Conservation (phyloP, 1,140 invertebrate genomes). For the Formica selysi region DNA sequence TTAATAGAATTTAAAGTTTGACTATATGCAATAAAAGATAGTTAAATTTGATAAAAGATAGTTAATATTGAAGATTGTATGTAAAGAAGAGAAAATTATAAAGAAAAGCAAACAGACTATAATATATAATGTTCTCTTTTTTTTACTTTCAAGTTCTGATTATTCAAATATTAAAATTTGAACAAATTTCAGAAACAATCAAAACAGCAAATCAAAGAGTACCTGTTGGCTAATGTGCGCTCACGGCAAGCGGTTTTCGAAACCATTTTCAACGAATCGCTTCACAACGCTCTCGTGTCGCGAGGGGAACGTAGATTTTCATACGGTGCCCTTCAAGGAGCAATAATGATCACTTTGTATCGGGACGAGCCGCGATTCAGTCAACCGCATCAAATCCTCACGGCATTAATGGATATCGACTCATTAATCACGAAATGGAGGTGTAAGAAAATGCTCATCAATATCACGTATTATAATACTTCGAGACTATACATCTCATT, state of each 20-base stretch:
- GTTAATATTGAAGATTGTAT: background rate
- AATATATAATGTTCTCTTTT: background rate
- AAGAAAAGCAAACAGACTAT: background rate
- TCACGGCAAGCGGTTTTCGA: slow-evolving; percentile 94
- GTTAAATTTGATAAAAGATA: background rate
- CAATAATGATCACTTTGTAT: slow-evolving; percentile 99
- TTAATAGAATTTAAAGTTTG: background rate
- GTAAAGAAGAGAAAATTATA: background rate
- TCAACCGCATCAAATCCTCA: slow-evolving; percentile 98
- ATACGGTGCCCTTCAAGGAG: slow-evolving; percentile 96
- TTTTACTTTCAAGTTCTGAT: slow-evolving; percentile 2
- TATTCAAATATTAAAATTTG: background rate
- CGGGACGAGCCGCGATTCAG: slow-evolving; percentile 98
- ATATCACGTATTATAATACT: background rate
- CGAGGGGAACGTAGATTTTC: slow-evolving; percentile 96
- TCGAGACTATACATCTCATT: no score
- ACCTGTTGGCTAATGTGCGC: slow-evolving; percentile 91
- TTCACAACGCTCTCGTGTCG: slow-evolving; percentile 93
- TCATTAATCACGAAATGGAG: slow-evolving; percentile 99
- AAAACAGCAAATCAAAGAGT: slow-evolving; percentile 88
- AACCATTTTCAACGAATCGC: slow-evolving; percentile 94
- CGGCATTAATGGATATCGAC: slow-evolving; percentile 98
- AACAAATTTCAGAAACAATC: slow-evolving; percentile 74
- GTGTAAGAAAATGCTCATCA: slow-evolving; percentile 90
- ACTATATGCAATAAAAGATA: background rate